Percentiles rank a stretch among this genome's conserved stretches.
Conservation (phyloP, 2,797 vertebrate genomes). For the Zenarchopterus dispar region DNA sequence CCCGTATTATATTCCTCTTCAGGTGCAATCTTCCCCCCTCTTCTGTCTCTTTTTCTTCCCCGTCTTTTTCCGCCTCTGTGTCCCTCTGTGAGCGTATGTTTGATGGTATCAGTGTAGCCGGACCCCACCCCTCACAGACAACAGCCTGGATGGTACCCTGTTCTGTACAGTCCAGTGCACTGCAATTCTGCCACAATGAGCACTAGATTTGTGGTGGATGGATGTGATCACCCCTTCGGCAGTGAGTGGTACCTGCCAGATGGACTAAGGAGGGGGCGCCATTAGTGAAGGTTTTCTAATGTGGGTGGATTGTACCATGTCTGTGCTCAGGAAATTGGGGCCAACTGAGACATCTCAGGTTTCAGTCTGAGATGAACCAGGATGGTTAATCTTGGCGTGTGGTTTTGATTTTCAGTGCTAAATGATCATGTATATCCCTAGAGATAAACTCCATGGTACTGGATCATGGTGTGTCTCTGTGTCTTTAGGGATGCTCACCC, state of each 20-base stretch:
- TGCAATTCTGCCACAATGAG: slow-evolving; percentile 84
- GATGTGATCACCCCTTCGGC: slow-evolving; percentile 67
- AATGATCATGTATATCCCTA: slow-evolving; percentile 1
- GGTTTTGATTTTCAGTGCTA: slow-evolving; percentile 6
- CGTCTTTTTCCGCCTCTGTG: slow-evolving; percentile 64
- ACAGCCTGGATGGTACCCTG: slow-evolving; percentile 81
- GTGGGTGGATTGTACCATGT: slow-evolving; percentile 74
- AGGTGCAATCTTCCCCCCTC: slow-evolving; percentile 81
- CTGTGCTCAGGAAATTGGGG: slow-evolving; percentile 22
- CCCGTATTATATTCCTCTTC: slow-evolving; percentile 84
- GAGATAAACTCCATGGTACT: slow-evolving; percentile 21
- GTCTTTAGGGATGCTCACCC: slow-evolving; percentile 56
- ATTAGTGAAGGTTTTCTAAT: slow-evolving; percentile 50
- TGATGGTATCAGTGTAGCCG: slow-evolving; percentile 78
- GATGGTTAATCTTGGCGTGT: slow-evolving; percentile 8
- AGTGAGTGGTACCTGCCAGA: slow-evolving; percentile 80
- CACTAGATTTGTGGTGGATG: slow-evolving; percentile 71
- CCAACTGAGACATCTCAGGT: slow-evolving; percentile 26
- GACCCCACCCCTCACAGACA: slow-evolving; percentile 86
- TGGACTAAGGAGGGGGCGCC: slow-evolving; percentile 52
- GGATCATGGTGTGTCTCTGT: slow-evolving; percentile 17
- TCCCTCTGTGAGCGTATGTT: slow-evolving; percentile 66
- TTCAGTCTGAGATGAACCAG: slow-evolving; percentile 23
- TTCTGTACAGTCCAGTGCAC: slow-evolving; percentile 81
- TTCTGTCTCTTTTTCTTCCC: slow-evolving; percentile 66